Evolutionary conservation across 2,797 vertebrate genomes (phyloP), one percentile per base, ranked within the genome.

Genomic region (Champsocephalus gunnari): DNA sequence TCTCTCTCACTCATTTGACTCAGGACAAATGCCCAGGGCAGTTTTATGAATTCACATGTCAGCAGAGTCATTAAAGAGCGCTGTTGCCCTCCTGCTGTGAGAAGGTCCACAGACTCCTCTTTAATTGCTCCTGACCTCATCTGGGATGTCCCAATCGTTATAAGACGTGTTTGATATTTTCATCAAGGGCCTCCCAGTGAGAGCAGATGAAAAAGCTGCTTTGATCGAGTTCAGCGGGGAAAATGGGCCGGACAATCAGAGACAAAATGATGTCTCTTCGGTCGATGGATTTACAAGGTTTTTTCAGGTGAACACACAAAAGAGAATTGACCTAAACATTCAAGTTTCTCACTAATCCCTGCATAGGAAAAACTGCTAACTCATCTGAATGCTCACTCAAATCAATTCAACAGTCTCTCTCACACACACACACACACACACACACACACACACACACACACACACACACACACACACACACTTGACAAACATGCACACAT

Each of bases 371-470:
- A 81, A 69, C 55, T 77, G 77, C 51, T 21, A 73, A 80, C 63
- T 73, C 66, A 84, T 85, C 72, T 75, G 82, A 83, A 86, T 84
- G 74, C 69, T 83, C 82, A 88, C 88, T 87, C 77, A 76, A 87
- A 89, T 88, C 81, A 82, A 82, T 88, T 86, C 80, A 87, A 80
- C 77, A 84, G 72, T 67, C 76, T 81, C 32, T 21, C 21, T 21
- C 21, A 2, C 21, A 21, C 21, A 21, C 21, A 21, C 21, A 21
- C 21, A 21, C 21, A 21, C 21, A 21, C 21, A 21, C 21, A 21
- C 21, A 21, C 21, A 21, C 21, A 21, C 21, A 21, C 21, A 21
- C 21, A 21, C 21, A 21, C 21, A 21, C 21, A 21, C 21, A 21
- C 21, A 21, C 21, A 21, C 21, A 21, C 21, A 21, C 21, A 21